phyloP scores from a whole-genome alignment of 1,140 invertebrate species.

The Drosophila sechellia region DNA sequence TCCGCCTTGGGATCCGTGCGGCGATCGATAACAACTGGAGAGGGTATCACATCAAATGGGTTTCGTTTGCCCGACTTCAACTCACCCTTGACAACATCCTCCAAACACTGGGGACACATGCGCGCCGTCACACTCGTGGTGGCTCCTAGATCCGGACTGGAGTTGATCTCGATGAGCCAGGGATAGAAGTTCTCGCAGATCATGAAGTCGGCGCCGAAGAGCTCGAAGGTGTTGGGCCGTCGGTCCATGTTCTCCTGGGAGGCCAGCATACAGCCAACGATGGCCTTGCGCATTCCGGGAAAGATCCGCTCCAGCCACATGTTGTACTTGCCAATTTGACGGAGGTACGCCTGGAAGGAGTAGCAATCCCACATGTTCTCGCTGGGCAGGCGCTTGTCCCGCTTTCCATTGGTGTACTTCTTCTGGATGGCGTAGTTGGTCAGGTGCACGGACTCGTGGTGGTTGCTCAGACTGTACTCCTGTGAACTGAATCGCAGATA shows the following conservation, averaged over 20 bases:
- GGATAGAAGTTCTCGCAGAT: conserved; percentile 94
- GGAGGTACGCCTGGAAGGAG: conserved; percentile 90
- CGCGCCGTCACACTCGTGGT: conserved; percentile 94
- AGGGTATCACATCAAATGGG: background rate
- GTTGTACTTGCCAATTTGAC: conserved; percentile 89
- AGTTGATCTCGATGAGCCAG: conserved; percentile 98
- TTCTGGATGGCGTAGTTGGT: conserved; percentile 97
- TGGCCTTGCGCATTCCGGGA: conserved; percentile 94
- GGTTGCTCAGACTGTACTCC: conserved; percentile 94
- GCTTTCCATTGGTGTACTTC: conserved; percentile 92
- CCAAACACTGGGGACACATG: conserved; percentile 93
- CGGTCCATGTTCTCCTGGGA: conserved; percentile 95
- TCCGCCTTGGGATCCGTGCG: conserved; percentile 91
- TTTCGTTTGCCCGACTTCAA: background rate
- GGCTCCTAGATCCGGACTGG: conserved; percentile 94
- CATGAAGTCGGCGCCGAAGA: conserved; percentile 98
- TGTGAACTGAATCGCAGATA: conserved; percentile 97
- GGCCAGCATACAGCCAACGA: conserved; percentile 93
- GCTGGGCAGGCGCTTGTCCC: conserved; percentile 89
- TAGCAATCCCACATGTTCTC: conserved; percentile 96
- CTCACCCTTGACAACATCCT: conserved; percentile 96
- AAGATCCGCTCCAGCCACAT: conserved; percentile 93
- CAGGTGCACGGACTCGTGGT: conserved; percentile 96
- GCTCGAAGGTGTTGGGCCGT: conserved; percentile 94
- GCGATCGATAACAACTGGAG: conserved; percentile 94